Evolutionary conservation across 2,113 vertebrate species (phyloP), one percentile per base, ranked within the genome.

Genomic region (Calidris pugnax): DNA sequence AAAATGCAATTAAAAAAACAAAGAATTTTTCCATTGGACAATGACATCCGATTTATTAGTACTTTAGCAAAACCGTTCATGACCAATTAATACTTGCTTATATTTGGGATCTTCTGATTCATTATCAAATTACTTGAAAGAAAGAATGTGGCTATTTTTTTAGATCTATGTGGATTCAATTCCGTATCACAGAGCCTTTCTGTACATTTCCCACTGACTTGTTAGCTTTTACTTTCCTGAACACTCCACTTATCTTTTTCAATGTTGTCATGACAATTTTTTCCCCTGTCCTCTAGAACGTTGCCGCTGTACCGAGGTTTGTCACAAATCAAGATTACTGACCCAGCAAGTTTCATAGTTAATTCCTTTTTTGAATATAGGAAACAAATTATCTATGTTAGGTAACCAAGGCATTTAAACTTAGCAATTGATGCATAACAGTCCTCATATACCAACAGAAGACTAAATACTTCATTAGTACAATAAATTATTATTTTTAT

Each of bases 81-180:
- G 59, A 67, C 17, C 20, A 55, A 24, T n/a, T n/a, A 78, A 79
- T 39, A 72, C 11, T 39, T 72, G 30, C 4, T 73, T 51, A 21
- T 4, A 66, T 63, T 85, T 37, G 10, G 10, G 37, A 73, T 59
- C 35, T 66, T 79, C 15, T 37, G 28, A 24, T n/a, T 73, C 16
- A 48, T 22, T 71, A 22, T 41, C 22, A 56, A 7, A 3, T 17
- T 8, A 69, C 48, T 39, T 83, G 47, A 67, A 73, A 59, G 21
- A 43, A 37, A 74, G 37, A 60, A 75, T 23, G 22, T 48, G 48
- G 8, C 24, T n/a, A 7, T n/a, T 4, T 0, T 0, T 60, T 74
- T 39, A 39, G 19, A 23, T 51, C 33, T 60, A 7, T 28, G 23
- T 28, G 30, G n/a, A 62, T 8, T 62, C 27, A 50, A 76, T 26